Evolutionary conservation across 2,113 vertebrate genomes (phyloP).

Genomic region (Erpornis zantholeuca): DNA sequence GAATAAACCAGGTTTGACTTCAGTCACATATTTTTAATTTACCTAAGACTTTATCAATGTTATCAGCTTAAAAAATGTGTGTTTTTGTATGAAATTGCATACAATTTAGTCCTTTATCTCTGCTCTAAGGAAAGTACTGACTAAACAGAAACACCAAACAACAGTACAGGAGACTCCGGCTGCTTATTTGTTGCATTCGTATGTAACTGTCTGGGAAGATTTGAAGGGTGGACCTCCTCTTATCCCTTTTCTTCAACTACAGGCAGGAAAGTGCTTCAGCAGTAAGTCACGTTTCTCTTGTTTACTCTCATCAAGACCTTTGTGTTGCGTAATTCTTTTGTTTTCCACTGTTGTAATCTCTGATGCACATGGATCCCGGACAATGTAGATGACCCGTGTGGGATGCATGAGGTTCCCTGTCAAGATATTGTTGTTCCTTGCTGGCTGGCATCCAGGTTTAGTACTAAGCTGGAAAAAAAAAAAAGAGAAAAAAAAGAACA

Average conservation of each 20-base stretch:
- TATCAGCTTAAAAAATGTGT: not conserved
- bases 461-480: constrained; percentile 52
- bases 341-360: constrained; percentile 73
- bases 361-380: constrained; percentile 70
- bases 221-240: constrained; percentile 38
- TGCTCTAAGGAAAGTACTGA: not conserved
- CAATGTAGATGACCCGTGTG: constrained; percentile 77
- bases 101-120: constrained; percentile 2
- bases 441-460: constrained; percentile 80
- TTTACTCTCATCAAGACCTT: constrained; percentile 67
- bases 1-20: not conserved
- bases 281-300: constrained; percentile 75
- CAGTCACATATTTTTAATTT: not conserved
- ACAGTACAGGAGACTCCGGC: not conserved
- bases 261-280: constrained; percentile 68
- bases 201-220: constrained; percentile 7
- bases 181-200: constrained; percentile 13
- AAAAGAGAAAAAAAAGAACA: constrained; percentile 74
- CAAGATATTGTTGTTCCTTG: constrained; percentile 81
- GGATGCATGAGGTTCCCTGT: constrained; percentile 69
- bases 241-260: constrained; percentile 11
- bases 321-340: constrained; percentile 77
- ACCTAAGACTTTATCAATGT: not conserved
- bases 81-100: not conserved
- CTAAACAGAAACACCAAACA: constrained; percentile 21